Percentiles rank a stretch among this genome's conserved stretches.
These are phyloP conservation scores for Bufotes viridis DNA, from an alignment of 2,797 vertebrate species.

Conservation along the genomic window DNA sequence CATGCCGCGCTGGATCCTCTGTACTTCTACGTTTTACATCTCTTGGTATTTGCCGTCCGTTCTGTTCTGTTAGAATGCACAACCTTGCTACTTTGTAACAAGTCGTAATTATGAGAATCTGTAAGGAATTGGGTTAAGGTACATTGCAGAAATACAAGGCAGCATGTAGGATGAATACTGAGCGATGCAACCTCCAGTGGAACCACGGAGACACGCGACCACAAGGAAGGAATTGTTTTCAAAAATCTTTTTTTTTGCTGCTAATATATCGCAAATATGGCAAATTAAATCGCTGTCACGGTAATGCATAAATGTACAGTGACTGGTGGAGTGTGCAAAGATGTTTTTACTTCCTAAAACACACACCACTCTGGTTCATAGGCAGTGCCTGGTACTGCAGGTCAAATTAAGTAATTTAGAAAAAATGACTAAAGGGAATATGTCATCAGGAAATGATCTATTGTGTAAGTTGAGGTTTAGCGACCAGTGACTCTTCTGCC, in stretches of 20 bases:
- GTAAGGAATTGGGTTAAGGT: constrained; percentile 31
- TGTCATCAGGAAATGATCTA: too few species aligned
- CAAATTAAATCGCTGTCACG: not conserved
- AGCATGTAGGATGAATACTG: not conserved
- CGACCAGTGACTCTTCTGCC: too few species aligned
- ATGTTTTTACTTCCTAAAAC: not conserved
- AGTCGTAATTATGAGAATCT: constrained; percentile 14
- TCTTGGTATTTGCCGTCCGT: constrained; percentile 29
- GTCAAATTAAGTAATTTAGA: too few species aligned
- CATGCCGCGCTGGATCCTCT: constrained; percentile 8
- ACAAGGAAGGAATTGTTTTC: not conserved
- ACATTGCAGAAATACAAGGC: not conserved
- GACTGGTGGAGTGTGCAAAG: too few species aligned
- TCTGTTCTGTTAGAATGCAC: constrained; percentile 27
- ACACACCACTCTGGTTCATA: not conserved
- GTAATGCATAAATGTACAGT: not conserved
- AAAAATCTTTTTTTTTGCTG: not conserved
- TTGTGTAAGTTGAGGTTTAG: too few species aligned
- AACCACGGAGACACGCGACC: not conserved
- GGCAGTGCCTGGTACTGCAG: not conserved
- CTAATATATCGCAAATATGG: not conserved
- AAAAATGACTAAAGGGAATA: too few species aligned
- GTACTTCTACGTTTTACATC: constrained; percentile 17
- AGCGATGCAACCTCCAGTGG: not conserved
- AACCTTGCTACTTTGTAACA: constrained; percentile 41